Evolutionary conservation across 2,113 vertebrate species (phyloP).

Genomic region (Aphyosemion australe): DNA sequence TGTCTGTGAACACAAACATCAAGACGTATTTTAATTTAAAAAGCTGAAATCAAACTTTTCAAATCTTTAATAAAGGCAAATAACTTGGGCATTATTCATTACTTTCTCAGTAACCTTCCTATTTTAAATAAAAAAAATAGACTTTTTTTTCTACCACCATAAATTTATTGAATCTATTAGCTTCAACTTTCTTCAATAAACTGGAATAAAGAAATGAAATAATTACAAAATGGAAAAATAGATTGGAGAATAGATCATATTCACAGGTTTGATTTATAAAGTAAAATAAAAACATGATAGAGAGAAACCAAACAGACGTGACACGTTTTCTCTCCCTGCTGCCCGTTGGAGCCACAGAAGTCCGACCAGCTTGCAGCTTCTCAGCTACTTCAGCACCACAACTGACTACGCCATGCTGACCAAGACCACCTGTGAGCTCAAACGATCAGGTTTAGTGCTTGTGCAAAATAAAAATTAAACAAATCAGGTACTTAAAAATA

Average conservation of each 20-base stretch:
- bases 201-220: conserved; percentile 78
- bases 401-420: conserved; percentile 30
- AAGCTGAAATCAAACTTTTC: no score
- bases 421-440: conserved; percentile 54
- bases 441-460: conserved; percentile 68
- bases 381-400: conserved; percentile 21
- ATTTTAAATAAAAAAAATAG: conserved; percentile 34
- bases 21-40: no score
- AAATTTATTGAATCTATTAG: conserved; percentile 81
- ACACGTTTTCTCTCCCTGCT: conserved; percentile 48
- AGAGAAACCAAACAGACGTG: conserved; percentile 41
- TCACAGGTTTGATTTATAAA: conserved; percentile 75
- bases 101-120: neutral
- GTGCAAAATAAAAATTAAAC: conserved; percentile 74
- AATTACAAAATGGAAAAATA: conserved; percentile 79
- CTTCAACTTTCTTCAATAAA: conserved; percentile 73
- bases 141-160: conserved; percentile 74
- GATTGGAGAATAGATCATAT: conserved; percentile 73
- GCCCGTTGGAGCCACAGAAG: conserved; percentile 34
- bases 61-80: neutral
- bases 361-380: conserved; percentile 29
- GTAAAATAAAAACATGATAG: conserved; percentile 48
- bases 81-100: neutral
- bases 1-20: no score
- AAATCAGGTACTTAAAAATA: conserved; percentile 45